Evolutionary conservation across 1,140 invertebrate genomes (phyloP).

Genomic region (Zaprionus taronus): DNA sequence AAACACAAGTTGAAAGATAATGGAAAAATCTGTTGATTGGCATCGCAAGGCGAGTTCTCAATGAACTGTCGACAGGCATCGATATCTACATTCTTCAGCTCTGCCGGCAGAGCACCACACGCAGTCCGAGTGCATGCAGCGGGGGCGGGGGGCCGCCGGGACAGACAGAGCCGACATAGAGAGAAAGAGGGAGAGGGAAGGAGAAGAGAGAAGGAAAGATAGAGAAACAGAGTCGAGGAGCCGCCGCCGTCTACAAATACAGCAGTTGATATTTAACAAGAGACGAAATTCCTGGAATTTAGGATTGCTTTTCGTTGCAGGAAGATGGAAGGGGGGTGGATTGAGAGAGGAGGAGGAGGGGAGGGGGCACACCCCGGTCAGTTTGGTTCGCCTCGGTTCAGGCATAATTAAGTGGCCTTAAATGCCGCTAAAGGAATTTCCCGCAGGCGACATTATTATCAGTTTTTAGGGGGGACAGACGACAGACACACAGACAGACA

Average conservation of each 20-base stretch:
- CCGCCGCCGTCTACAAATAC: slow-evolving; percentile 69
- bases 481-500: slow-evolving; percentile 16
- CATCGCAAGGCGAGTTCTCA: slow-evolving; percentile 2
- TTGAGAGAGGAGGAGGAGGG: slow-evolving; percentile 1
- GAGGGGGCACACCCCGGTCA: slow-evolving; percentile 16
- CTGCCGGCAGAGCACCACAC: slow-evolving; percentile 22
- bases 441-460: slow-evolving; percentile 81
- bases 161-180: slow-evolving; percentile 5
- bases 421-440: slow-evolving; percentile 83
- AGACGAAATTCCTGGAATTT: slow-evolving; percentile 78
- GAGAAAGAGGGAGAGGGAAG: not conserved
- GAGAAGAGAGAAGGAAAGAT: not conserved
- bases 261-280: slow-evolving; percentile 79
- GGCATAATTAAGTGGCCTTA: slow-evolving; percentile 81
- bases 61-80: slow-evolving; percentile 1
- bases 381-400: slow-evolving; percentile 28
- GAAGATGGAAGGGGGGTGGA: not conserved
- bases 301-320: slow-evolving; percentile 59
- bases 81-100: not conserved
- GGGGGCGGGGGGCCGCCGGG: not conserved
- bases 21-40: slow-evolving; percentile 10
- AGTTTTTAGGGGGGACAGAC: slow-evolving; percentile 51
- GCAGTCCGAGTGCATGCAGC: slow-evolving; percentile 14
- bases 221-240: slow-evolving; percentile 26
- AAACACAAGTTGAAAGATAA: not conserved